phyloP scores from a whole-genome alignment of 2,113 vertebrate species.

The Carassius auratus region DNA sequence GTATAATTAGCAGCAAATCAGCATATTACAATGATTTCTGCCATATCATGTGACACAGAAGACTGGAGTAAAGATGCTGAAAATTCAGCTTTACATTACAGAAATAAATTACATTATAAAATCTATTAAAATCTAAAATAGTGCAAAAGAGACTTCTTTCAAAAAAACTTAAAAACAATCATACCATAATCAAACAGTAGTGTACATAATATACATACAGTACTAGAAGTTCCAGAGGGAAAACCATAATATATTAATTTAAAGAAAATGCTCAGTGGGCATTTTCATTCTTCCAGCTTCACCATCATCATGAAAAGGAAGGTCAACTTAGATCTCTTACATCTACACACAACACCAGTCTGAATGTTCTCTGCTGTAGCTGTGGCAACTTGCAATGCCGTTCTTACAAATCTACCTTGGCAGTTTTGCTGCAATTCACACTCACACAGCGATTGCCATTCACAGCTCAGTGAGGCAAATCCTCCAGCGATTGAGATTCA shows the following conservation, averaged over 20 bases:
- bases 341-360: not conserved
- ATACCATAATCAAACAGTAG: not conserved
- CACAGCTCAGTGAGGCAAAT: slow-evolving; percentile 34
- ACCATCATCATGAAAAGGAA: not conserved
- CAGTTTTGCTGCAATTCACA: slow-evolving; percentile 33
- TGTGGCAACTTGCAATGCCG: not conserved
- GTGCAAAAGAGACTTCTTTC: not conserved
- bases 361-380: not conserved
- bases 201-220: not conserved
- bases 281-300: not conserved
- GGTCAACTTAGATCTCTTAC: not conserved
- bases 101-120: not conserved
- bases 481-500: slow-evolving; percentile 26
- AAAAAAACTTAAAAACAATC: not conserved
- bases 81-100: not conserved
- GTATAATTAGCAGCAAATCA: no score
- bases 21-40: not conserved
- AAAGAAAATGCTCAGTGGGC: not conserved
- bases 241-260: not conserved
- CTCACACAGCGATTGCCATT: not conserved
- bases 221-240: no score
- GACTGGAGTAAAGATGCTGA: not conserved
- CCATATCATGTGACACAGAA: not conserved
- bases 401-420: slow-evolving; percentile 30
- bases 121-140: not conserved